Percentiles rank a stretch among this genome's conserved stretches.
phyloP scores from a whole-genome alignment of 2,113 vertebrate species.

The Thermophis baileyi region DNA sequence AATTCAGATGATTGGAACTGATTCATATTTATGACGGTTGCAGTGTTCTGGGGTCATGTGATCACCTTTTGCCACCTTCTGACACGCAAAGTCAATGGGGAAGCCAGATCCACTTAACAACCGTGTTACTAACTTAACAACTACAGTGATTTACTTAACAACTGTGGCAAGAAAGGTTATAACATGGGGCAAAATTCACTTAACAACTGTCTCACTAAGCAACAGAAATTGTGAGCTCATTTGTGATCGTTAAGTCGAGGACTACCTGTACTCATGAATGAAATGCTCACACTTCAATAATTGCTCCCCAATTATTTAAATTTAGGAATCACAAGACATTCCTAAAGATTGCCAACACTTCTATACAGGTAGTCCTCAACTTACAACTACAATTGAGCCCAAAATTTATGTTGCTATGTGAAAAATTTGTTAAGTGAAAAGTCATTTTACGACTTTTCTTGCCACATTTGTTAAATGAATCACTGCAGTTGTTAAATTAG shows the following conservation, averaged over 20 bases:
- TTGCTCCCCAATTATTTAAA: neutral
- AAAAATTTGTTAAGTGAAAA: too few species aligned
- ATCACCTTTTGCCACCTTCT: neutral
- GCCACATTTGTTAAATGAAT: too few species aligned
- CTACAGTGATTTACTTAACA: neutral
- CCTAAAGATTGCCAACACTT: neutral
- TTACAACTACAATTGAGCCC: too few species aligned
- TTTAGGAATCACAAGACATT: neutral
- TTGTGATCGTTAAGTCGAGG: neutral
- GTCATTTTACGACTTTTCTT: too few species aligned
- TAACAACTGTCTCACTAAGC: neutral
- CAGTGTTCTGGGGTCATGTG: neutral
- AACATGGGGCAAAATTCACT: neutral
- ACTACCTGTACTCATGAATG: neutral
- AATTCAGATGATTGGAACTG: neutral
- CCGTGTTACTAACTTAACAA: neutral
- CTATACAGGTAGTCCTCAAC: too few species aligned
- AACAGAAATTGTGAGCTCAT: neutral
- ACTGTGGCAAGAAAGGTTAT: neutral
- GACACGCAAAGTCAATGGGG: neutral
- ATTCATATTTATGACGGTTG: neutral
- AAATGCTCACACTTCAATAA: neutral
- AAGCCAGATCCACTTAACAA: neutral
- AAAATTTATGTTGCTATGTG: too few species aligned
- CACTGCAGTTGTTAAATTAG: too few species aligned